Percentiles rank a stretch among this genome's conserved stretches.
phyloP scores from a whole-genome alignment of 2,888 invertebrate genomes.

The Cephus nigrinus region DNA sequence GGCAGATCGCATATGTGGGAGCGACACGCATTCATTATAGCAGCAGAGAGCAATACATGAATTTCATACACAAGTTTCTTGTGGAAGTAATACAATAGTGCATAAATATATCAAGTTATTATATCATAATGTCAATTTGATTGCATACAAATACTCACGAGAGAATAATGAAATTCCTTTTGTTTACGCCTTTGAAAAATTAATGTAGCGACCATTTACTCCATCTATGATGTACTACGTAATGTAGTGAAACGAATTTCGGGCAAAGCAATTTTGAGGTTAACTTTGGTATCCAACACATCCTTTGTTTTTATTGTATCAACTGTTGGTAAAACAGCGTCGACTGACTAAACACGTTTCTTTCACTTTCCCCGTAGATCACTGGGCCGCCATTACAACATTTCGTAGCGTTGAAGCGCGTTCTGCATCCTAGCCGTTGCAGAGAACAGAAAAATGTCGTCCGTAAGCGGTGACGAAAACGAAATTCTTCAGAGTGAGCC shows the following conservation, averaged over 20 bases:
- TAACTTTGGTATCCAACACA: not conserved
- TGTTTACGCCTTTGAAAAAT: not conserved
- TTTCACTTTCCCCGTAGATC: not conserved
- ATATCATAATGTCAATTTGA: not conserved
- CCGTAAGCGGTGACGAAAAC: constrained; percentile 60
- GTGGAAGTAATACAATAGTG: not conserved
- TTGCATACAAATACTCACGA: not conserved
- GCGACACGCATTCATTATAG: not conserved
- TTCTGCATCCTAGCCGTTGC: constrained; percentile 33
- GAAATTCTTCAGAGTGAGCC: constrained; percentile 52
- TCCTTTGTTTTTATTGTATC: not conserved
- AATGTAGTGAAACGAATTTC: not conserved
- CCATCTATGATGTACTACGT: not conserved
- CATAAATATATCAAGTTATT: not conserved
- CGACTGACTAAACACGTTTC: not conserved
- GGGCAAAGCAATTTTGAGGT: not conserved
- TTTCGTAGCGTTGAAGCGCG: constrained; percentile 22
- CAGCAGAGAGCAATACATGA: not conserved
- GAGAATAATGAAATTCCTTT: not conserved
- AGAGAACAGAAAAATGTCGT: constrained; percentile 51
- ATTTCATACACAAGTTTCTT: not conserved
- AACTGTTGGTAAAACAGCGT: not conserved
- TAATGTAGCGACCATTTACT: not conserved
- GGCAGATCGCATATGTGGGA: not conserved
- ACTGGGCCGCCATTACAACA: constrained; percentile 25